phyloP scores from a whole-genome alignment of 2,797 vertebrate species.

The Lagodon rhomboides region DNA sequence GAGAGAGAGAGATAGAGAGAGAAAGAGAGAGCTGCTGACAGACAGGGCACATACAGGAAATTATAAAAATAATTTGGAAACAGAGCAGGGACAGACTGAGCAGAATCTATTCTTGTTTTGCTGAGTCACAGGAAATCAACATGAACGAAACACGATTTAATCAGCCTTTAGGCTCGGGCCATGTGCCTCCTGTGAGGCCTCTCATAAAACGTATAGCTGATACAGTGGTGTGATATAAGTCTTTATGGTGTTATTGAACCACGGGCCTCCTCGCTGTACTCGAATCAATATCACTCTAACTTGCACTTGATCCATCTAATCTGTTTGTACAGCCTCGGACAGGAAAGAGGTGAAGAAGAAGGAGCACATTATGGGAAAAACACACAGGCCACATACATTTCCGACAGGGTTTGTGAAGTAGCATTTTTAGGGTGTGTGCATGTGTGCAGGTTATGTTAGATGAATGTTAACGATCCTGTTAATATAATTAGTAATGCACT shows the following conservation, averaged over 20 bases:
- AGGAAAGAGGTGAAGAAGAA: not conserved
- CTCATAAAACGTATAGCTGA: constrained; percentile 7
- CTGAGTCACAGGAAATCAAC: constrained; percentile 50
- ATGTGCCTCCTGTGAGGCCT: constrained; percentile 17
- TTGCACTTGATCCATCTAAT: constrained; percentile 31
- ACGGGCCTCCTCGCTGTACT: constrained; percentile 3
- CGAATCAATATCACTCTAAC: constrained; percentile 50
- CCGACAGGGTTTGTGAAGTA: not conserved
- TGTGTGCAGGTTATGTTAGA: not conserved
- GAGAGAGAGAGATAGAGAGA: not conserved
- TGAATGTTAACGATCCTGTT: constrained; percentile 23
- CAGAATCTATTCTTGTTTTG: constrained; percentile 51
- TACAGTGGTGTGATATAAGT: constrained; percentile 19
- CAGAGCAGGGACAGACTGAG: constrained; percentile 28
- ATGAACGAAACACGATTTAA: constrained; percentile 28
- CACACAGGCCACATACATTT: not conserved
- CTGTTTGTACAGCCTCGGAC: constrained; percentile 15
- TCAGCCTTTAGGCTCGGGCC: constrained; percentile 12
- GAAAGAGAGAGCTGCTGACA: constrained; percentile 29
- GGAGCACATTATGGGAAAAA: not conserved
- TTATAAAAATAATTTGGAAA: constrained; percentile 40
- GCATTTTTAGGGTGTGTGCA: constrained; percentile 5
- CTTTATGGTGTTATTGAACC: constrained; percentile 43
- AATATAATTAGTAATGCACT: constrained; percentile 11
- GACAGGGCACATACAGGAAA: constrained; percentile 22